Conservation (phyloP, 2,113 vertebrate species). For the Hyaena hyaena region DNA sequence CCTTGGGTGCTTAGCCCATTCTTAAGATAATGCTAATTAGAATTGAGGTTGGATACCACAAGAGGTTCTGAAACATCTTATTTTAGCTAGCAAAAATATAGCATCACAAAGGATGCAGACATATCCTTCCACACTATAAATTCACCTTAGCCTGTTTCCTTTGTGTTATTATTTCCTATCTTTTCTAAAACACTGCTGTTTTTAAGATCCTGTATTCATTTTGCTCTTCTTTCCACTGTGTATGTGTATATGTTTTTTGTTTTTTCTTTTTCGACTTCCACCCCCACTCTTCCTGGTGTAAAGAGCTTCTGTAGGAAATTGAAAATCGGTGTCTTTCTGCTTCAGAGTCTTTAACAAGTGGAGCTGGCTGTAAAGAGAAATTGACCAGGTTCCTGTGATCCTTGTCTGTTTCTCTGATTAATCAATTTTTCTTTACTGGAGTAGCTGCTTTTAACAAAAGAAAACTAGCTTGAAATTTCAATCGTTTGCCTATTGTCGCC, state of each 20-base stretch:
- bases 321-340: slow-evolving; percentile 77
- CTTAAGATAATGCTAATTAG: slow-evolving; percentile 23
- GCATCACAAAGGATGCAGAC: background rate
- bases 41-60: background rate
- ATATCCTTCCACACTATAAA: background rate
- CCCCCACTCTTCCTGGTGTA: slow-evolving; percentile 58
- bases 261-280: background rate
- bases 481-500: background rate
- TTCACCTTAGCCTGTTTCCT: background rate
- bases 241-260: background rate
- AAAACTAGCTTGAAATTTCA: slow-evolving; percentile 70
- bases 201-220: slow-evolving; percentile 43
- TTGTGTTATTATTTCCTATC: slow-evolving; percentile 40
- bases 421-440: slow-evolving; percentile 76
- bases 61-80: background rate
- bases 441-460: slow-evolving; percentile 68
- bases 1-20: background rate
- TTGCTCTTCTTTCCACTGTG: background rate
- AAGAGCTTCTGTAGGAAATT: slow-evolving; percentile 80
- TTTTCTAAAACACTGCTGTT: slow-evolving; percentile 52
- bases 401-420: slow-evolving; percentile 72
- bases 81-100: slow-evolving; percentile 32
- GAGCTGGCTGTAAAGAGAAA: slow-evolving; percentile 76
- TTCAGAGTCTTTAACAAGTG: slow-evolving; percentile 77
- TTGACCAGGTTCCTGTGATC: slow-evolving; percentile 79